Base-by-base conservation (phyloP, 2,797 vertebrate species). In the Perodicticus potto region DNA sequence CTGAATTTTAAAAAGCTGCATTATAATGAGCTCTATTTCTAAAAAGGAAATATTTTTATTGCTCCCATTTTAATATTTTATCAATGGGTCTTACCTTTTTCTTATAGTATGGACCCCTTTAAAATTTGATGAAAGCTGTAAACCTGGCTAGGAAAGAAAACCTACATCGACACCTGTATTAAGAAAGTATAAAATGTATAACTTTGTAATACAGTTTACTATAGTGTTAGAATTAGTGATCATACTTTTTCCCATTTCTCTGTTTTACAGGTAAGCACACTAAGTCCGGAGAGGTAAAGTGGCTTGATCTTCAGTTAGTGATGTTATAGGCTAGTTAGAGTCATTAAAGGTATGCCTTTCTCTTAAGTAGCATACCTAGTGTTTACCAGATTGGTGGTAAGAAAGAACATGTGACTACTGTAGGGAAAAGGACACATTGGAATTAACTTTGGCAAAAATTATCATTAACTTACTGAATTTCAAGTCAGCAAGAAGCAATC, bases 1-100 rank as follows among this genome's bases (percentile, higher is more conserved):
- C 2, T 81, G 85, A 25, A 81, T 74, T 81, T 81, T 53, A 16
- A 70, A 86, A 81, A 92, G 32, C 16, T 72, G 43, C 85, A 37
- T 72, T 70, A 5, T 81, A 61, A 82, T 83, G 45, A 70, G 13
- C 69, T 76, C 2, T 84, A n/a, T 57, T 86, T 53, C 61, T 53
- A n/a, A 65, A 85, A 76, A 45, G 11, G 16, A 80, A 57, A 43
- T 20, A 20, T n/a, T 93, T 84, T 61, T 93, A 32, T 27, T 67
- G 37, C 40, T 70, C 27, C 70, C 37, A 78, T 17, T 72, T 87
- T 88, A 84, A 19, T 83, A 70, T 85, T 93, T 88, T 88, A 53
- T 59, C n/a, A 72, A 37, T 89, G 67, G 23, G 78, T 49, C 17
- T 77, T 67, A 84, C 16, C 14, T 14, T 89, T 76, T 76, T 72